Percentiles rank a stretch among this genome's conserved stretches.
These are phyloP conservation scores for Geopemphigus sp. DNA, from an alignment of 1,140 invertebrate genomes.

Conservation along the genomic window DNA sequence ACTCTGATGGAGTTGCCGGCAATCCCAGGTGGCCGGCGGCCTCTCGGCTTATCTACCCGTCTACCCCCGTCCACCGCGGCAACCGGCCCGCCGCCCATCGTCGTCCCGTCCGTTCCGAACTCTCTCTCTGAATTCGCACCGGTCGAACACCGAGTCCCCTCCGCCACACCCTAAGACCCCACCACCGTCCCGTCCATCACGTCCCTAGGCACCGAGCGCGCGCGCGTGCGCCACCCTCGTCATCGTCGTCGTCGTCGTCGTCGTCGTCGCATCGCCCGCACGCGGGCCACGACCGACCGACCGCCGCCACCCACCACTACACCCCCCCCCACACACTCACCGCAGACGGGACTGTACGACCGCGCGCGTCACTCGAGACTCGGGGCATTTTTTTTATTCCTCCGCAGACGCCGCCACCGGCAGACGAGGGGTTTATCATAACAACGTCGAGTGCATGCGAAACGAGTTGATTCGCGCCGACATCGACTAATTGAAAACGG, in stretches of 20 bases:
- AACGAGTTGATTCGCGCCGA: slow-evolving; percentile 19
- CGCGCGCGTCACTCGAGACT: slow-evolving; percentile 20
- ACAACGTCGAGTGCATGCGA: slow-evolving; percentile 30
- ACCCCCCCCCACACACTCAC: too few species aligned
- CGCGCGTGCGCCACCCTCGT: neutral
- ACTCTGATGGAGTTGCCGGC: slow-evolving; percentile 48
- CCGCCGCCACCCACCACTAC: too few species aligned
- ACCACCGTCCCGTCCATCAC: neutral
- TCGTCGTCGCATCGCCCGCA: too few species aligned
- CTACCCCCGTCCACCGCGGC: neutral
- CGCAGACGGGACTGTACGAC: too few species aligned
- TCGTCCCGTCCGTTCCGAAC: neutral
- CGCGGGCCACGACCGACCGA: too few species aligned
- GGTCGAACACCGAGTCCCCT: slow-evolving; percentile 30
- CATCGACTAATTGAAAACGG: slow-evolving; percentile 29
- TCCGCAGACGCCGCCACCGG: slow-evolving; percentile 5
- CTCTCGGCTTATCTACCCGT: slow-evolving; percentile 46
- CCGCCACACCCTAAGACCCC: neutral
- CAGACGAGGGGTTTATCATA: slow-evolving; percentile 14
- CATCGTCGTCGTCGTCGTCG: neutral
- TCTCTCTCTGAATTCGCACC: slow-evolving; percentile 35
- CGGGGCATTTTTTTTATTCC: slow-evolving; percentile 24
- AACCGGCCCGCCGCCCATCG: neutral
- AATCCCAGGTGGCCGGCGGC: slow-evolving; percentile 48
- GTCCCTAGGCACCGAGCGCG: neutral